Conservation (phyloP, 2,113 vertebrate species). For the Eira barbara region DNA sequence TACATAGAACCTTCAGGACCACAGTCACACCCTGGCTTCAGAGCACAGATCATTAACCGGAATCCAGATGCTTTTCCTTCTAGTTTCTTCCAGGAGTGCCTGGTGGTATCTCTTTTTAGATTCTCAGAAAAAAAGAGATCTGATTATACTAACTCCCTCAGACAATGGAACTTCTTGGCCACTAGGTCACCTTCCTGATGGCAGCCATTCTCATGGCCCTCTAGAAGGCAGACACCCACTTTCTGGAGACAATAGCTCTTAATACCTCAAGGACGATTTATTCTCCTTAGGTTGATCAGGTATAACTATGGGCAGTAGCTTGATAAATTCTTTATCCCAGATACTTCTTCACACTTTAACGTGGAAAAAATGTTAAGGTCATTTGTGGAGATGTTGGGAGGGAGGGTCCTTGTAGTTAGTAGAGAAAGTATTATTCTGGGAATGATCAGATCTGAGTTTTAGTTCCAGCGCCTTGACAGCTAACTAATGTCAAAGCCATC, state of each 20-base stretch:
- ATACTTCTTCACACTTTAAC: neutral
- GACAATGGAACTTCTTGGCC: neutral
- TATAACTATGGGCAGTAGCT: neutral
- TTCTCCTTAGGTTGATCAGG: neutral
- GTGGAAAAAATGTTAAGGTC: neutral
- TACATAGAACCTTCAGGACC: neutral
- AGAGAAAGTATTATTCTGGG: neutral
- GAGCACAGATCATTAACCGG: neutral
- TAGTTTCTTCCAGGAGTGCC: neutral
- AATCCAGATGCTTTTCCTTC: neutral
- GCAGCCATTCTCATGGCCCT: neutral
- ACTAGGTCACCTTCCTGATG: neutral
- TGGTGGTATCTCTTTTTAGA: neutral
- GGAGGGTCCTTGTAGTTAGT: neutral
- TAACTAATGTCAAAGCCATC: slow-evolving; percentile 4
- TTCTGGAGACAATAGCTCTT: neutral
- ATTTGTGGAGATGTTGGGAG: neutral
- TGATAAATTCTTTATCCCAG: neutral
- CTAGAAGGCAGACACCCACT: neutral
- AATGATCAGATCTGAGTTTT: neutral
- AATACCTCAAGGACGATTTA: neutral
- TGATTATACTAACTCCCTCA: neutral
- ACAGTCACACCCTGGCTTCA: neutral
- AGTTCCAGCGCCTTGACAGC: neutral
- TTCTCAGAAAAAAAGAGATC: neutral